A percentile compares a stretch with the other conserved stretches of the same genome.
Evolutionary conservation across 2,888 invertebrate genomes (phyloP).

Genomic region (Leptinotarsa peninsularis): DNA sequence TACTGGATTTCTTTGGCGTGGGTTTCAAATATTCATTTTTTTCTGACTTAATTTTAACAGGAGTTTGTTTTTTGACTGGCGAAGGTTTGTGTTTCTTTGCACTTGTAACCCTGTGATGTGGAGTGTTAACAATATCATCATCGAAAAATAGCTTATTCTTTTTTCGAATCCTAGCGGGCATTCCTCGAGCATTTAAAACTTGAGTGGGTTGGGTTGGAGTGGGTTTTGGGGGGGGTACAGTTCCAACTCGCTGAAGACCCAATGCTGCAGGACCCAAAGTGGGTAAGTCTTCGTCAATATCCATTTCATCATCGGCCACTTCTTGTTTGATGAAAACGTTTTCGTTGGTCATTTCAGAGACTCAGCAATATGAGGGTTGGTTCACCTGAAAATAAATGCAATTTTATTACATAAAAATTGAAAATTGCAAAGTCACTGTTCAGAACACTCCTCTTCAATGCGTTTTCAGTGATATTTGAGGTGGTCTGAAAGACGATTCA

Average conservation of each 20-base stretch:
- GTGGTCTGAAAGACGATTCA: neutral
- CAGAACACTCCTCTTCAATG: neutral
- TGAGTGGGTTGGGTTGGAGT: conserved; percentile 79
- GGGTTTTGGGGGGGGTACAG: conserved; percentile 79
- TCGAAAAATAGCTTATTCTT: conserved; percentile 88
- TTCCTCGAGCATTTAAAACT: conserved; percentile 85
- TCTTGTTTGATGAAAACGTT: conserved; percentile 69
- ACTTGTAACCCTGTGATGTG: conserved; percentile 79
- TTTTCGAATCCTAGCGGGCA: conserved; percentile 91
- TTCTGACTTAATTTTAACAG: conserved; percentile 49
- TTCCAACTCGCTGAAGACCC: conserved; percentile 85
- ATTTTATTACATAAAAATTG: conserved; percentile 13
- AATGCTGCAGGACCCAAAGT: conserved; percentile 84
- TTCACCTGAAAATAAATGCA: conserved; percentile 66
- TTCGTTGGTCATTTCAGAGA: conserved; percentile 64
- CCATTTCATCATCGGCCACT: conserved; percentile 65
- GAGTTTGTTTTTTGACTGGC: conserved; percentile 59
- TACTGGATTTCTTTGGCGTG: conserved; percentile 60
- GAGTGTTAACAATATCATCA: conserved; percentile 86
- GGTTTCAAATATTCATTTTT: conserved; percentile 45
- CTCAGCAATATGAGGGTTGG: conserved; percentile 69
- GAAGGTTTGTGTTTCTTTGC: conserved; percentile 75
- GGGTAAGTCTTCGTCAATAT: conserved; percentile 73
- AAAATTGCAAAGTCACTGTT: conserved; percentile 9
- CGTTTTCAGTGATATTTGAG: too few relatives aligned